phyloP scores from a whole-genome alignment of 2,113 vertebrate genomes.

The Craseonycteris thonglongyai region DNA sequence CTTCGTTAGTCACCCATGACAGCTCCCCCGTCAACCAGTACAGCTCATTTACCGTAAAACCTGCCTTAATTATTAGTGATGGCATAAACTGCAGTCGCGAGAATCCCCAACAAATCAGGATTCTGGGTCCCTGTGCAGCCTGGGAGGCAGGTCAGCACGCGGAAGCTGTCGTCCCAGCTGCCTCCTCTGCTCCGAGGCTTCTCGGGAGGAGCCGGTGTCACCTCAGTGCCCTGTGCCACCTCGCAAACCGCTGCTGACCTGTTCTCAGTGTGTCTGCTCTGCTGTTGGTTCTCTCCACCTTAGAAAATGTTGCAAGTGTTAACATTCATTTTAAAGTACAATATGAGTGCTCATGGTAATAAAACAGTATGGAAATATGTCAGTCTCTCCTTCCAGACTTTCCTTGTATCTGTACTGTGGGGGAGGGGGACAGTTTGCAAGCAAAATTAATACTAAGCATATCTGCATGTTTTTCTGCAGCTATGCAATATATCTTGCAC shows the following conservation, averaged over 20 bases:
- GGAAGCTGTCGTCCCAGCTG: accelerated
- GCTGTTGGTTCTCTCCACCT: not conserved
- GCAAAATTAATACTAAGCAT: not conserved
- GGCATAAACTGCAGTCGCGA: not conserved
- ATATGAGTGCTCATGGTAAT: not conserved
- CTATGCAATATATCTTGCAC: not conserved
- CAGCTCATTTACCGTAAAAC: not conserved
- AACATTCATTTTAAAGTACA: not conserved
- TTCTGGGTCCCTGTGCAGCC: not conserved
- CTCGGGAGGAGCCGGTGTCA: not conserved
- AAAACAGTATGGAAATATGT: not conserved
- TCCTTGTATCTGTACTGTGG: not conserved
- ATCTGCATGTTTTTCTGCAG: not conserved
- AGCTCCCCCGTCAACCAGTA: not conserved
- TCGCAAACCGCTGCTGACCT: not conserved
- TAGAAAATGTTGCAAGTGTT: not conserved
- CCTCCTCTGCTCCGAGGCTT: not conserved
- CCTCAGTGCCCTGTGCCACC: not conserved
- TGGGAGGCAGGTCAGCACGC: not conserved
- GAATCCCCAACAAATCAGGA: not conserved
- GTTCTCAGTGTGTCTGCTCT: not conserved
- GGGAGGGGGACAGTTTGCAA: not conserved
- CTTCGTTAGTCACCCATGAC: not conserved
- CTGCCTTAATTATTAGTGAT: not conserved
- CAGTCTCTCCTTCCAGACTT: not conserved